phyloP scores from a whole-genome alignment of 1,140 invertebrate genomes.

The Dolichoris vasculosae region DNA sequence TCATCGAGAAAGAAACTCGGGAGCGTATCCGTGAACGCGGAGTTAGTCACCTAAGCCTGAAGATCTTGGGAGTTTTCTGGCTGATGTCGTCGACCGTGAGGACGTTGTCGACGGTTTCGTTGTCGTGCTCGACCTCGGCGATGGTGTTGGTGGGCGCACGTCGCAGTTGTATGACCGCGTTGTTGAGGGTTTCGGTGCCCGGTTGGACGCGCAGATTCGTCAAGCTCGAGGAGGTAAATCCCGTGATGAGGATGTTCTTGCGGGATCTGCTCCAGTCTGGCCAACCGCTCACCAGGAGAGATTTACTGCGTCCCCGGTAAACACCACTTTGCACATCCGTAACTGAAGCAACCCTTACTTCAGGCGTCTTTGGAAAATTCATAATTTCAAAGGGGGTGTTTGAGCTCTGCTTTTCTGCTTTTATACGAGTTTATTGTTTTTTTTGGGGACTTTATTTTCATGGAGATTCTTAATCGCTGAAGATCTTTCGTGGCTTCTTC shows the following conservation, averaged over 20 bases:
- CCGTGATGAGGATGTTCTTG: constrained; percentile 10
- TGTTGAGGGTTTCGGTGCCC: constrained; percentile 57
- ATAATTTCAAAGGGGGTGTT: constrained; percentile 36
- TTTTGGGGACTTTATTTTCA: background rate
- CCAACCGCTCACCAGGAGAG: constrained; percentile 22
- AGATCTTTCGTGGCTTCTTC: too few species aligned
- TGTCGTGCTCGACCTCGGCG: constrained; percentile 20
- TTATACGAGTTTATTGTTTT: background rate
- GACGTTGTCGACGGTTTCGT: background rate
- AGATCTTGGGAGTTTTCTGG: constrained; percentile 17
- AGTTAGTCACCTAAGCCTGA: constrained; percentile 16
- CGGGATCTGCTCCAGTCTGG: constrained; percentile 32
- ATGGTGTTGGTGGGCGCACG: background rate
- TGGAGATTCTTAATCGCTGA: background rate
- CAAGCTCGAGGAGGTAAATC: constrained; percentile 61
- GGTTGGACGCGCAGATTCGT: constrained; percentile 62
- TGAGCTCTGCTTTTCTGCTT: constrained; percentile 1
- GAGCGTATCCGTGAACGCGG: too few species aligned
- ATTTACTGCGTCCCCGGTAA: constrained; percentile 44
- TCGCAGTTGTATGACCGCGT: constrained; percentile 51
- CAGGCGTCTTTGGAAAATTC: constrained; percentile 50
- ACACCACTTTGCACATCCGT: constrained; percentile 58
- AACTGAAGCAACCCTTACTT: constrained; percentile 57
- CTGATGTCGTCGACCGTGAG: background rate
- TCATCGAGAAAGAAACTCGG: too few species aligned